Base-by-base conservation (phyloP, 2,113 vertebrate species). In the Notothenia coriiceps region DNA sequence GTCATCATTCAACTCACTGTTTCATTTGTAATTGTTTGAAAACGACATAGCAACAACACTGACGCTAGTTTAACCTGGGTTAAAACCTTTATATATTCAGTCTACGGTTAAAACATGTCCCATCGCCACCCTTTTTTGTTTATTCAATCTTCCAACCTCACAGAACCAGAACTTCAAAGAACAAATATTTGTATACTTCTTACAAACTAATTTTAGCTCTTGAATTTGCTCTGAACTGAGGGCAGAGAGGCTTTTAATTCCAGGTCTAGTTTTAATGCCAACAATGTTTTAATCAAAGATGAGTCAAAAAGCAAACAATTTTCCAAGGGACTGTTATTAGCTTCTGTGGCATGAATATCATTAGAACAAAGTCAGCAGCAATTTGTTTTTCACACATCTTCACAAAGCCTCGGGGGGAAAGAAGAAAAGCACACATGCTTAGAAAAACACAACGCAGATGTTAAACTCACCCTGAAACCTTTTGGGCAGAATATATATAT, bases 261-360 rank as follows among this genome's bases (percentile, higher is more conserved):
- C 15, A 63, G 22, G 57, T 60, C 13, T 33, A 3, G 50, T 60
- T 46, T 54, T 66, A 54, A 52, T 15, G 22, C 44, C 5, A 40
- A 2, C 7, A 0, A 22, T 6, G 5, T 54, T 15, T 29, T 18
- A n/a, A 25, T 56, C 47, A 75, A 71, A 76, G 46, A 40, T 75
- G 78, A 75, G 62, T 43, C 64, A 71, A 54, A 78, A 70, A 64
- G 74, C 55, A 70, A 70, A 76, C 60, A 7, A 22, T 25, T 43
- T 59, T 44, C 71, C 18, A 2, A 4, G 18, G 25, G 4, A 61
- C 51, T 61, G 44, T 51, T 74, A 18, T 11, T 4, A n/a, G 49
- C 78, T 85, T 76, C 78, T 43, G 57, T 43, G 77, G 85, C 85
- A 51, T 84, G 89, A 88, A 88, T 90, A 77, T 61, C 59, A 82